Base-by-base conservation (phyloP, 2,888 invertebrate species). In the Hirtodrosophila alboralis region DNA sequence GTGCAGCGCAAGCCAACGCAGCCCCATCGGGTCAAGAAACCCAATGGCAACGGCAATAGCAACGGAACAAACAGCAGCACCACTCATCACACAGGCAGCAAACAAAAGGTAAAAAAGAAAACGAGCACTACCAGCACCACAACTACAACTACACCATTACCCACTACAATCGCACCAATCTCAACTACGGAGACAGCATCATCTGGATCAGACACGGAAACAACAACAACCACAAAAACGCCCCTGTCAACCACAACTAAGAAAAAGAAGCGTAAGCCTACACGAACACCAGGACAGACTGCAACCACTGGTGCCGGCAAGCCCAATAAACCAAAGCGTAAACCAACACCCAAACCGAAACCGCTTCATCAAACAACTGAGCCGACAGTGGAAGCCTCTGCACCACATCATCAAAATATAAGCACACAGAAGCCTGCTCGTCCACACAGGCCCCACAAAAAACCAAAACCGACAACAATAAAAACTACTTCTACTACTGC, bases 181-280 rank as follows among this genome's bases (percentile, higher is more conserved):
- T 14, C 61, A 1, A 43, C 48, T 5, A 40, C 71, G 4, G 28
- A 63, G 4, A 18, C 51, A 2, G 31, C 58, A 13, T 33, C 69
- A 8, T 37, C 71, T 12, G 48, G 65, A 3, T 52, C 54, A 6
- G 23, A 6, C 1, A 2, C 23, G 3, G 16, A 60, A n/a, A 36
- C 64, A 13, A 28, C 63, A 3, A 59, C 75, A 12, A 52, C 75
- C 30, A 26, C 44, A n/a, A 34, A 7, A 28, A 37, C 49, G 4
- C 41, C 58, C 0, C 49, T 54, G 1, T 6, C 64, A 4, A 83
- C 77, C 27, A 74, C 77, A 2, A 71, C 52, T 1, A 87, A 85
- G 47, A 88, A 87, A 59, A 89, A 85, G 47, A 87, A 85, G 41
- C 89, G 89, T 49, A 88, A 88, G 56, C 88, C 88, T 2, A 88